Conservation (phyloP, 2,888 invertebrate species). For the Desoria tigrina region DNA sequence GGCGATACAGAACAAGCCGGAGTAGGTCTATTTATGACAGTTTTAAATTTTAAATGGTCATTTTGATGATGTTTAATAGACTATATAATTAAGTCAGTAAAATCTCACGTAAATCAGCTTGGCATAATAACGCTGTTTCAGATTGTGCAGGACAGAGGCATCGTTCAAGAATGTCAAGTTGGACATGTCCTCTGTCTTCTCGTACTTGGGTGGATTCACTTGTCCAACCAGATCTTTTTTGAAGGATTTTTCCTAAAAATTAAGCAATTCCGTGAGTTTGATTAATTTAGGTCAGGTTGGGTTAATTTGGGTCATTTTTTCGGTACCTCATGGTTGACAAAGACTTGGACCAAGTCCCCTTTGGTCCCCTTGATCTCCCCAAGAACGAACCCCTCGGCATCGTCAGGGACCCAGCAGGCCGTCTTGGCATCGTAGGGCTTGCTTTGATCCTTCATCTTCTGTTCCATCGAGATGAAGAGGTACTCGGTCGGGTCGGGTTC, state of each 20-base stretch:
- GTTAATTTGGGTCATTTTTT: too few relatives aligned
- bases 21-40: conserved; percentile 79
- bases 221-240: conserved; percentile 93
- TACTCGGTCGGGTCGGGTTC: conserved; percentile 95
- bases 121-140: conserved; percentile 94
- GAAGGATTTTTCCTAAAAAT: conserved; percentile 81
- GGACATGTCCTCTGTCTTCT: conserved; percentile 97
- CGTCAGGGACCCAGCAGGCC: conserved; percentile 98
- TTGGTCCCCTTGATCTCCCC: conserved; percentile 98
- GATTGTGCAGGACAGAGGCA: conserved; percentile 96
- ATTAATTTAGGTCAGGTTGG: background rate
- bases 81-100: conserved; percentile 2
- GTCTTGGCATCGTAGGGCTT: conserved; percentile 99
- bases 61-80: background rate
- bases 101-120: conserved; percentile 94
- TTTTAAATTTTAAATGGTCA: conserved; percentile 5
- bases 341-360: conserved; percentile 93
- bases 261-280: background rate
- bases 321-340: conserved; percentile 35
- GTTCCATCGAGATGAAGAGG: conserved; percentile 87
- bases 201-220: conserved; percentile 98
- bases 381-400: conserved; percentile 94
- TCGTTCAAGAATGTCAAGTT: conserved; percentile 99
- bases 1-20: conserved; percentile 99
- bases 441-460: conserved; percentile 95